Conservation (phyloP, 2,797 vertebrate species). For the Kryptopterus vitreolus region DNA sequence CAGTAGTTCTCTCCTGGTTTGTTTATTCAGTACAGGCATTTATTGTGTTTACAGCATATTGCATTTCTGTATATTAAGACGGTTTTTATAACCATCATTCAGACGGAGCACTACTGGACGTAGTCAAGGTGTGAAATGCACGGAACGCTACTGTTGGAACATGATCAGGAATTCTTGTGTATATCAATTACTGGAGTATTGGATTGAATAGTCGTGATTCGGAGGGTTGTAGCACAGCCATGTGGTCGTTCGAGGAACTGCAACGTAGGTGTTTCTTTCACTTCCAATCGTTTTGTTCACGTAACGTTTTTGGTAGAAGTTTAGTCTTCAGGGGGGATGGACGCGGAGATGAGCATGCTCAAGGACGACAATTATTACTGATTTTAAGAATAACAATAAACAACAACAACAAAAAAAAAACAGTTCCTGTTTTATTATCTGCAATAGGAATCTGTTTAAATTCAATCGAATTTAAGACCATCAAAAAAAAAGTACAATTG, state of each 20-base stretch:
- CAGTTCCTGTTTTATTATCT: slow-evolving; percentile 7
- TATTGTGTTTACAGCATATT: no score
- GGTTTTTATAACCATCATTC: no score
- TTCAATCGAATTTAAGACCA: background rate
- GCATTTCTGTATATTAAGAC: no score
- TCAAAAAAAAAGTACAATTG: background rate
- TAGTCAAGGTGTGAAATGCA: no score
- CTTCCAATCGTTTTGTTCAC: background rate
- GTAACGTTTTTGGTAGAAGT: background rate
- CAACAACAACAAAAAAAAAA: background rate
- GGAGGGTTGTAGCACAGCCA: slow-evolving; percentile 40
- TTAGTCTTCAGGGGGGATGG: background rate
- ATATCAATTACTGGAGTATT: background rate
- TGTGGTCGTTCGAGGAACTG: slow-evolving; percentile 44
- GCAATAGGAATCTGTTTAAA: background rate
- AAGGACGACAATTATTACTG: background rate
- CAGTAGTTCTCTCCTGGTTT: no score
- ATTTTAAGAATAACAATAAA: background rate
- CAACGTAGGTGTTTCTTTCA: background rate
- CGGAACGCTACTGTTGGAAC: no score
- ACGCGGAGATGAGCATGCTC: background rate
- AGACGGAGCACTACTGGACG: no score
- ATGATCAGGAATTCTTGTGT: background rate
- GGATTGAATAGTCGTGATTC: slow-evolving; percentile 18
- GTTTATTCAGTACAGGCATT: no score